Evolutionary conservation across 2,797 vertebrate species (phyloP).

Genomic region (Malurus splendens): DNA sequence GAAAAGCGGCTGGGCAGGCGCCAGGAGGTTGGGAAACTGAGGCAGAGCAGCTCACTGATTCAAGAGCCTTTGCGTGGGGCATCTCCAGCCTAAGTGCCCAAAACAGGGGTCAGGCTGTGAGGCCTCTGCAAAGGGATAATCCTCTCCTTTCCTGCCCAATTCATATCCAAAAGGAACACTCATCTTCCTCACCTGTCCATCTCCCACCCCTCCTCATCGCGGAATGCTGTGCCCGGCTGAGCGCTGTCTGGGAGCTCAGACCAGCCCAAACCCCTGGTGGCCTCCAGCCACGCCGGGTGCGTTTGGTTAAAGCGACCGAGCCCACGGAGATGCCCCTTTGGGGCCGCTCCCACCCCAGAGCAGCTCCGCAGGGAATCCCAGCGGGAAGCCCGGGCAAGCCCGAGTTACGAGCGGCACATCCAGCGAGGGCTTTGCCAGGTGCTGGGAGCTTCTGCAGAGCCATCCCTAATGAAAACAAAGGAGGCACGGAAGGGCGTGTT

Average conservation of each 20-base stretch:
- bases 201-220: rapidly evolving
- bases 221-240: neutral
- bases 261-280: neutral
- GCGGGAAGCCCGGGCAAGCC: neutral
- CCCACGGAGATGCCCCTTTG: rapidly evolving
- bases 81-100: neutral
- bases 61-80: neutral
- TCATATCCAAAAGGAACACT: neutral
- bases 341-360: neutral
- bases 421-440: neutral
- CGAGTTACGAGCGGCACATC: neutral
- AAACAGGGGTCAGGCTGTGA: neutral
- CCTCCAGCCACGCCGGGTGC: rapidly evolving
- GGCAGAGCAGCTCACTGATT: neutral
- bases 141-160: neutral
- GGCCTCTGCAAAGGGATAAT: neutral
- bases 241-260: rapidly evolving
- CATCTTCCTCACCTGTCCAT: neutral
- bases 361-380: neutral
- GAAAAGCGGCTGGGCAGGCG: rapidly evolving
- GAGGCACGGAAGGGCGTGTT: neutral
- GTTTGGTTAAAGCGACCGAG: neutral
- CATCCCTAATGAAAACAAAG: conserved; percentile 34
- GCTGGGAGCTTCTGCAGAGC: neutral
- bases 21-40: neutral